Base-by-base conservation (phyloP, 1,140 invertebrate genomes). In the Drosophila navojoa region DNA sequence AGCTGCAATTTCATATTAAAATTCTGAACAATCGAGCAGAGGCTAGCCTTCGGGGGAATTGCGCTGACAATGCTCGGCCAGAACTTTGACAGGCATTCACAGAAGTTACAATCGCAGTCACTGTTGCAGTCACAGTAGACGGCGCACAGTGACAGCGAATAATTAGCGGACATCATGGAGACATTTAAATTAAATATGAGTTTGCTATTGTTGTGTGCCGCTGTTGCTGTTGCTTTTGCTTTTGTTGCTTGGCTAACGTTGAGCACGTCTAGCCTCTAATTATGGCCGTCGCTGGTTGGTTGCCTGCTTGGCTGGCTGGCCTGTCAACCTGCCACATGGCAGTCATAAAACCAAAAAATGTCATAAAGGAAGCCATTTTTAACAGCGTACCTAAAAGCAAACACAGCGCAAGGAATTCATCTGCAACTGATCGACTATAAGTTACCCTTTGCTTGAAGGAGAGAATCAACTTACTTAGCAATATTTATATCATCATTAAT, bases 301-400 rank as follows among this genome's bases (percentile, higher is more conserved):
- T 38, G 35, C 10, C 35, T 11, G 35, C 42, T 16, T 15, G 42
- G 72, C 61, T 59, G 50, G 64, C 42, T 64, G 53, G 50, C 73
- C 53, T 71, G 72, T 67, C 78, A 78, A 64, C 78, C 59, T 61
- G 40, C 35, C 68, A 79, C 79, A 76, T 64, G 76, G 27, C 80
- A 74, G 66, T 87, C 82, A 68, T 86, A 86, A 86, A 86, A 38
- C 10, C 35, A 38, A 38, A 67, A 61, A 86, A 54, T 81, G 76
- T 87, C 82, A 86, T 86, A 86, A 87, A 79, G 84, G 74, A 82
- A 79, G 64, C 72, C 67, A 87, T 87, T 86, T 87, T 63, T 54
- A 49, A 79, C 68, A 70, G 57, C 74, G 54, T 61, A 70, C 13
- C 40, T 40, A 15, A 60, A 53, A 59, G 44, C 16, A 9, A 32